Evolutionary conservation across 1,140 invertebrate species (phyloP), one percentile per base, ranked within the genome.

Genomic region (Drosophila trapezifrons): DNA sequence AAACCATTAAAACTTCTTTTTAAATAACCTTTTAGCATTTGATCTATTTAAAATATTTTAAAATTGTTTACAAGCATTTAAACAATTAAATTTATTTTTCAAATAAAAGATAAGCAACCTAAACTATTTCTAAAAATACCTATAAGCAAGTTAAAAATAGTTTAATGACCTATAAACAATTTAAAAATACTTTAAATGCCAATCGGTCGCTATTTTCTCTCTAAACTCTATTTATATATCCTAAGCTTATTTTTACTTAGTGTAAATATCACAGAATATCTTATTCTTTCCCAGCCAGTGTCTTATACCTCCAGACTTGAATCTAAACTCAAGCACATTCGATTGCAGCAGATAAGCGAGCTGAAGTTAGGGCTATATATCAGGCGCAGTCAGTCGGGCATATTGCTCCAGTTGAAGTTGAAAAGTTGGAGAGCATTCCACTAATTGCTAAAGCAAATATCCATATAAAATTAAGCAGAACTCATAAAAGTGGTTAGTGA

Each of bases 361-460:
- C 17, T 40, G 13, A 27, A 58, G 18, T 10, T 18, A 40, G 15
- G 18, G 18, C 51, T 10, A 32, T 51, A 20, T 29, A 22, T 25
- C 22, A 4, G 51, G 17, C 20, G 13, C 20, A 52, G 29, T 29
- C 9, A 20, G 10, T 12, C 47, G 15, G 12, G 18, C 12, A 15
- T 22, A 15, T 32, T 13, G 18, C n/a, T 17, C 51, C 1, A 54
- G 25, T 74, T 27, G 17, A 40, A 43, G 27, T 37, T 62, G 17
- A 56, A 35, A 70, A 35, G 47, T 20, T 47, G 18, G 58, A 69
- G 27, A 77, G 38, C 51, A 52, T 66, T 75, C 18, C 37, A 59
- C 78, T 85, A 86, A 85, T 86, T 85, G 65, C 42, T 64, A 29
- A 52, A 42, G 57, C 84, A 84, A 84, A 84, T 58, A 76, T 65